phyloP scores from a whole-genome alignment of 1,140 invertebrate genomes.

The Caerostris extrusa region DNA sequence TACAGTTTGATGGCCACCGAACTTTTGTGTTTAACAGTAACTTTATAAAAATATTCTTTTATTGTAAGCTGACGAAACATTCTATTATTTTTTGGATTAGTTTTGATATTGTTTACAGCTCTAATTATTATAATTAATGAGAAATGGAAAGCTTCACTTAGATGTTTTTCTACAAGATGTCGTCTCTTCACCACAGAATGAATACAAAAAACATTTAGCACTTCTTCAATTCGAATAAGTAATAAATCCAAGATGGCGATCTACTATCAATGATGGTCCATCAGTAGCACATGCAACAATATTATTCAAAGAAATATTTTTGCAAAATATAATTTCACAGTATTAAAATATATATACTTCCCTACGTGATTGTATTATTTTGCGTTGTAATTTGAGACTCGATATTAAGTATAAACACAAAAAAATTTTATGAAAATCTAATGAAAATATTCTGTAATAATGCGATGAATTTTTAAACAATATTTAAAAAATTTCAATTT shows the following conservation, averaged over 20 bases:
- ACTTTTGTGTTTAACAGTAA: no score
- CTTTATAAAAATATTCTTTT: no score
- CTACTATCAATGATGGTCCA: constrained; percentile 79
- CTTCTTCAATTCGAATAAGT: constrained; percentile 79
- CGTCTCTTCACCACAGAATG: background rate
- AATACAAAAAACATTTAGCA: constrained; percentile 69
- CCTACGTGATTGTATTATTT: no score
- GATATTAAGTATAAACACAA: no score
- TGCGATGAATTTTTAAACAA: no score
- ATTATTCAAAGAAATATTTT: constrained; percentile 74
- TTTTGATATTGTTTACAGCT: background rate
- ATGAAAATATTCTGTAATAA: no score
- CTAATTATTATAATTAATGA: constrained; percentile 6
- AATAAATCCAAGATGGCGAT: constrained; percentile 59
- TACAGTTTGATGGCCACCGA: no score
- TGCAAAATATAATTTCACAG: background rate
- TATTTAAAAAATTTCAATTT: no score
- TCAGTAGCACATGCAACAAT: constrained; percentile 80
- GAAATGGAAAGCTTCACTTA: background rate
- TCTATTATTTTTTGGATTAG: background rate
- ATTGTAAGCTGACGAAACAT: background rate
- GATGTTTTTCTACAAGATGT: no score
- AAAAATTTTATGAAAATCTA: no score
- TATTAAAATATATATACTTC: background rate
- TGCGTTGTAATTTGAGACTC: no score